These are phyloP conservation scores for Acanthosepion esculentum DNA, from an alignment of 2,888 invertebrate species.

Conservation along the genomic window DNA sequence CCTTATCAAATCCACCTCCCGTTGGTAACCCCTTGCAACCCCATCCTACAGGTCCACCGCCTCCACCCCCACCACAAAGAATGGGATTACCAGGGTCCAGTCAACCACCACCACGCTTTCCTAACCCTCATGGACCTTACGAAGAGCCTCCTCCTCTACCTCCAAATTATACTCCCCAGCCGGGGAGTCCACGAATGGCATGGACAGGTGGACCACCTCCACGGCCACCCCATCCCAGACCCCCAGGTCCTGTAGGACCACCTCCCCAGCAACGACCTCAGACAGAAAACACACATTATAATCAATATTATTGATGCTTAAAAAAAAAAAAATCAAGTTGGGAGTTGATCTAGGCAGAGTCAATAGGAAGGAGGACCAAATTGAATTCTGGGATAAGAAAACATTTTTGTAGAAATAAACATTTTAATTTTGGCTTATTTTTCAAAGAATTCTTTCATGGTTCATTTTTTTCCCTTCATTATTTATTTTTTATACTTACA, in stretches of 20 bases:
- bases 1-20: constrained; percentile 47
- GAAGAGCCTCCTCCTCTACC: constrained; percentile 54
- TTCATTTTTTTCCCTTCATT: background rate
- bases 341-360: background rate
- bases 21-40: constrained; percentile 57
- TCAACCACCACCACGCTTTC: constrained; percentile 52
- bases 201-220: constrained; percentile 53
- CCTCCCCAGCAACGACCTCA: constrained; percentile 49
- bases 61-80: constrained; percentile 49
- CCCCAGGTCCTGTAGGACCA: background rate
- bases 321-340: background rate
- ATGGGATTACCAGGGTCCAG: constrained; percentile 47
- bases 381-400: background rate
- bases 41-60: constrained; percentile 49
- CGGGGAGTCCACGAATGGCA: constrained; percentile 52
- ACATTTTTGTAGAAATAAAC: background rate
- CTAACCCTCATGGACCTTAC: constrained; percentile 55
- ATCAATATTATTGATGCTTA: constrained; percentile 57
- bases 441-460: background rate
- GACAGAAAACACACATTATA: constrained; percentile 57
- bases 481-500: background rate
- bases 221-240: constrained; percentile 52
- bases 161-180: constrained; percentile 51
- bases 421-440: constrained; percentile 33
- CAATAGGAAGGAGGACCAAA: background rate